phyloP scores from a whole-genome alignment of 1,140 invertebrate genomes.

The Plectrocnemia conspersa region DNA sequence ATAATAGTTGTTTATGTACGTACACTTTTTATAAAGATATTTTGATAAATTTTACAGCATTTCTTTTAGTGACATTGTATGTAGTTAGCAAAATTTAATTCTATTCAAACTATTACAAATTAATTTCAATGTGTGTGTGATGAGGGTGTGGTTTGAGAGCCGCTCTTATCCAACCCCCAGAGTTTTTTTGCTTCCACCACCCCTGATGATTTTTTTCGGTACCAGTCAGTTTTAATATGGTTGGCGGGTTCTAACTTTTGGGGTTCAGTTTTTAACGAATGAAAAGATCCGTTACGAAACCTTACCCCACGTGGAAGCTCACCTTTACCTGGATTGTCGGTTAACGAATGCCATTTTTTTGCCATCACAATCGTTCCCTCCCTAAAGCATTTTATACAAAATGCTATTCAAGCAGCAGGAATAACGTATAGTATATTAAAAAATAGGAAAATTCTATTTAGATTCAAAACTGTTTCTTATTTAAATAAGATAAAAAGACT shows the following conservation, averaged over 20 bases:
- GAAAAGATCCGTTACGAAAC: conserved; percentile 15
- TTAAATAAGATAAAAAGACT: too few relatives aligned
- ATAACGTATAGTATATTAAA: conserved; percentile 1
- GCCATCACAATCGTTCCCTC: background rate
- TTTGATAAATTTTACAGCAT: too few relatives aligned
- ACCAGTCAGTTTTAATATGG: conserved; percentile 22
- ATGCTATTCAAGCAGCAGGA: background rate
- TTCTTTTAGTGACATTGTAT: too few relatives aligned
- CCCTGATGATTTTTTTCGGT: background rate
- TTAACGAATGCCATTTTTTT: conserved; percentile 26
- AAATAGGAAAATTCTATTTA: background rate
- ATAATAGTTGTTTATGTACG: too few relatives aligned
- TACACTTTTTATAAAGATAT: too few relatives aligned
- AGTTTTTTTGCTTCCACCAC: conserved; percentile 17
- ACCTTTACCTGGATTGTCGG: conserved; percentile 19
- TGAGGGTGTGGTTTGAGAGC: conserved; percentile 28
- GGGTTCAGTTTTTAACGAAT: conserved; percentile 24
- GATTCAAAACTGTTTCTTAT: background rate
- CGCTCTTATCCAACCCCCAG: conserved; percentile 29
- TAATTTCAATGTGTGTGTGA: too few relatives aligned
- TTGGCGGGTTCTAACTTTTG: conserved; percentile 20
- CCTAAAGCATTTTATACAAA: background rate
- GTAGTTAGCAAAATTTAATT: too few relatives aligned
- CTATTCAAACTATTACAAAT: too few relatives aligned
- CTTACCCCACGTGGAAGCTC: conserved; percentile 20